These are phyloP conservation scores for Tubiluchus corallicola DNA, from an alignment of 2,888 invertebrate genomes.

Conservation along the genomic window DNA sequence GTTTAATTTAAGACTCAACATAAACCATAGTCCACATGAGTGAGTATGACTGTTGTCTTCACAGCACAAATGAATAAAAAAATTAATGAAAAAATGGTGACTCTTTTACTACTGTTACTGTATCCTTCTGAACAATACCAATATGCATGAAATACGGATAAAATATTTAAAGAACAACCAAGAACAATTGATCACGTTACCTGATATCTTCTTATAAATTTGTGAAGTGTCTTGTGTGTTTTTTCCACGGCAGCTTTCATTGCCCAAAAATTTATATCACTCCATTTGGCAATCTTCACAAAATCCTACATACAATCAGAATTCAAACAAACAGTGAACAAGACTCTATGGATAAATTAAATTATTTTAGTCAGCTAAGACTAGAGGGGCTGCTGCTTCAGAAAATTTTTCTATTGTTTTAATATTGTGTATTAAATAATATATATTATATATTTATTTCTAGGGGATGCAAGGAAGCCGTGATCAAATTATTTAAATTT, in stretches of 20 bases:
- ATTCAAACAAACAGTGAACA: neutral
- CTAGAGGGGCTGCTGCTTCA: too few relatives aligned
- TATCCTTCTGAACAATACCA: too few relatives aligned
- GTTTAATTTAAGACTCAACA: too few relatives aligned
- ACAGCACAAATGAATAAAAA: too few relatives aligned
- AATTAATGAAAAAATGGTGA: slow-evolving; percentile 13
- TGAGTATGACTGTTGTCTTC: too few relatives aligned
- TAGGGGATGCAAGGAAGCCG: too few relatives aligned
- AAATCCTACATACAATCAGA: slow-evolving; percentile 40
- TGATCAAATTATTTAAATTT: too few relatives aligned
- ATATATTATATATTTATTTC: too few relatives aligned
- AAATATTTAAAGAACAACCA: neutral
- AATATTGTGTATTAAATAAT: too few relatives aligned
- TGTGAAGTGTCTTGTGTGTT: slow-evolving; percentile 66
- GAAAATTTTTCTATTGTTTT: too few relatives aligned
- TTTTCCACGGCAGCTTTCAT: slow-evolving; percentile 72
- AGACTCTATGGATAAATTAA: neutral
- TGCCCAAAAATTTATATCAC: slow-evolving; percentile 81
- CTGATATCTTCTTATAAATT: slow-evolving; percentile 67
- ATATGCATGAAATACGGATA: neutral
- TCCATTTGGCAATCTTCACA: slow-evolving; percentile 86
- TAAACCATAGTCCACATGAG: too few relatives aligned
- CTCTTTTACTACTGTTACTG: slow-evolving; percentile 5
- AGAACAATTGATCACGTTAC: slow-evolving; percentile 11
- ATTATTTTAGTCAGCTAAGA: too few relatives aligned